Evolutionary conservation across 2,888 invertebrate species (phyloP), one percentile per base, ranked within the genome.

Genomic region (Drosophila villosipedis): DNA sequence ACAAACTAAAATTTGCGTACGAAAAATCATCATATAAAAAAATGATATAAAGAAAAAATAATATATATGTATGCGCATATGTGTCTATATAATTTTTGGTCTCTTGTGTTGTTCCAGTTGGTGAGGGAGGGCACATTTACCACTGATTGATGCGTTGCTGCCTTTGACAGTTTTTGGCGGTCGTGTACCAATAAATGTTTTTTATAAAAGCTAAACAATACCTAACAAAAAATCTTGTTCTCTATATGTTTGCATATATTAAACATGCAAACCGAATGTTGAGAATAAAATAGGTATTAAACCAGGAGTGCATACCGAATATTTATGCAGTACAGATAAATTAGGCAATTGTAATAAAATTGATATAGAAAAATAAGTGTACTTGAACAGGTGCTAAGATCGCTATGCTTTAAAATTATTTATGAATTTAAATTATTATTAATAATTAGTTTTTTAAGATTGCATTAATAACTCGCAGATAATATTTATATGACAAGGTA

Each of bases 141-240:
- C 76, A 88, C 85, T 87, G 83, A 83, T 83, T 90, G 83, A 83
- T 83, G 75, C 72, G 68, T 75, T 74, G 55, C 76, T 90, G 88
- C 58, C 68, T 90, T 90, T 87, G 83, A 78, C 88, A 84, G 78
- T 84, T 89, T 78, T 73, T 80, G 54, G 49, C 49, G 58, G 63
- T 57, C 66, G 52, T 70, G 69, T 53, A 61, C 65, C 72, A 84
- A 82, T 71, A 78, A 83, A 82, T 87, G 88, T 82, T 83, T 71
- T 83, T 80, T 70, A 66, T 71, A 58, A 63, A 72, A 72, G 63
- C 79, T 84, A 78, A 89, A 68, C 68, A 87, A 68, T 67, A 30
- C 47, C 54, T 16, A 66, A 58, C 35, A 64, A 71, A 55, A 43
- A 31, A 25, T 25, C 9, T 10, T 30, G 3, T 14, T 43, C 16